Evolutionary conservation across 2,797 vertebrate species (phyloP).

Genomic region (Lycodopsis pacificus): DNA sequence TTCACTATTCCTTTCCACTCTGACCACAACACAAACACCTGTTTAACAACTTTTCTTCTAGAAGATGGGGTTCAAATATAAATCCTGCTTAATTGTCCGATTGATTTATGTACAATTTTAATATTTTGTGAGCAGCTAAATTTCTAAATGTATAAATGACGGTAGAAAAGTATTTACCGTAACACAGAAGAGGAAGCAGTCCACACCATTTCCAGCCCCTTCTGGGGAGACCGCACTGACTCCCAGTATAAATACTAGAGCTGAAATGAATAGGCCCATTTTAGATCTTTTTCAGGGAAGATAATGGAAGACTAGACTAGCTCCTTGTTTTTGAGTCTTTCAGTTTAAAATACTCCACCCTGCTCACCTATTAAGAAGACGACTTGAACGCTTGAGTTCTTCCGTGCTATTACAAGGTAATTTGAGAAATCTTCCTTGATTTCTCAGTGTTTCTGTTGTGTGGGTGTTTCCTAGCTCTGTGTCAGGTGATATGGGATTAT

Average conservation of each 20-base stretch:
- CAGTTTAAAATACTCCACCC: neutral
- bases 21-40: neutral
- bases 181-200: neutral
- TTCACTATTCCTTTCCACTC: neutral
- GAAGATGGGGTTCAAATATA: neutral
- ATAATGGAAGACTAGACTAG: conserved; percentile 45
- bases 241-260: neutral
- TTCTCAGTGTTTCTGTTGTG: conserved; percentile 52
- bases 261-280: conserved; percentile 27
- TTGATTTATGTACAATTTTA: too few relatives aligned
- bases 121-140: too few relatives aligned
- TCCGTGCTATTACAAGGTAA: conserved; percentile 30
- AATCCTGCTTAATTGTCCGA: neutral
- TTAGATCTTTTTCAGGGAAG: conserved; percentile 44
- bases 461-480: conserved; percentile 68
- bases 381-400: conserved; percentile 6
- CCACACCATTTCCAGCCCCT: neutral
- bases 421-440: conserved; percentile 50
- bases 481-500: conserved; percentile 76
- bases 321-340: neutral
- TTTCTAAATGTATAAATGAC: neutral
- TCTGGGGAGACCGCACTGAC: neutral
- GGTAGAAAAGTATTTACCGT: neutral
- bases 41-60: too few relatives aligned
- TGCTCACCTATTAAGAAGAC: conserved; percentile 12